Percentiles rank a stretch among this genome's conserved stretches.
phyloP scores from a whole-genome alignment of 2,888 invertebrate species.

The Abscondita cerata region DNA sequence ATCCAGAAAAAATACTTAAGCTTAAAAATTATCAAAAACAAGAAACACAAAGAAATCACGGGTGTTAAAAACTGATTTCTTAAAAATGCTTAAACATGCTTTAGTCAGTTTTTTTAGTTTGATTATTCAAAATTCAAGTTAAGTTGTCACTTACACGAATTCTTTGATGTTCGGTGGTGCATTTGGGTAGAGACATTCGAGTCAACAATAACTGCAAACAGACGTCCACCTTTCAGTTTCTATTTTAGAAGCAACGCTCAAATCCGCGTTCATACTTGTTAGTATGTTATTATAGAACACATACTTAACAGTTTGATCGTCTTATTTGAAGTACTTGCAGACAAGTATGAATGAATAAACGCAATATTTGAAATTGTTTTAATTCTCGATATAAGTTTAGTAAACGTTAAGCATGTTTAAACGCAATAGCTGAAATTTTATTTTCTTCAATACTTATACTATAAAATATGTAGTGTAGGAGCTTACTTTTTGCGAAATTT shows the following conservation, averaged over 20 bases:
- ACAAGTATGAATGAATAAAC: conserved; percentile 5
- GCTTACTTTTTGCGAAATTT: too few species aligned
- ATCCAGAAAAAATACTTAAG: conserved; percentile 16
- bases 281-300: conserved; percentile 30
- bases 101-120: background rate
- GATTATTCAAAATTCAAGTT: conserved; percentile 3
- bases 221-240: conserved; percentile 44
- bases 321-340: conserved; percentile 42
- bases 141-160: conserved; percentile 81
- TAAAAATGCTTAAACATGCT: background rate
- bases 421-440: too few species aligned
- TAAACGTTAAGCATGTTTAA: too few species aligned
- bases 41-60: background rate
- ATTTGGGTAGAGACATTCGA: conserved; percentile 85
- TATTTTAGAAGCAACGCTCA: conserved; percentile 18
- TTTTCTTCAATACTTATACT: too few species aligned
- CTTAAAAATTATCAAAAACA: conserved; percentile 3
- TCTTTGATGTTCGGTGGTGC: conserved; percentile 85
- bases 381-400: background rate
- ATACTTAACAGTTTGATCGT: conserved; percentile 36
- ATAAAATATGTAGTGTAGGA: too few species aligned
- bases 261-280: conserved; percentile 31
- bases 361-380: background rate
- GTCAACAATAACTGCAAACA: conserved; percentile 89
- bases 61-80: background rate